Evolutionary conservation across 2,888 invertebrate genomes (phyloP), one percentile per base, ranked within the genome.

Genomic region (Rapana venosa): DNA sequence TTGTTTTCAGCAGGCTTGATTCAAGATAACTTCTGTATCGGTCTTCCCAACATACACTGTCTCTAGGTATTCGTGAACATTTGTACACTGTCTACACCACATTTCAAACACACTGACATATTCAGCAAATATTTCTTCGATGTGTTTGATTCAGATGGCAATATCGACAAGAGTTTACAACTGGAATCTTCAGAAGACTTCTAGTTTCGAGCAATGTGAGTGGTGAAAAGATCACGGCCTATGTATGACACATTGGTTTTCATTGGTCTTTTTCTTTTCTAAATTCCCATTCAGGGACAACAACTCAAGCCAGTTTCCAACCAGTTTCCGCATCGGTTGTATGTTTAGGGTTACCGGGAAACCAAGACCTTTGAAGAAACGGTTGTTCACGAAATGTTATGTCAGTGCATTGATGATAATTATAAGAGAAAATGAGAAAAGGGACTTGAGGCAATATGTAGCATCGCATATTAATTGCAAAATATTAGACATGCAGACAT

Each of bases 271-370:
- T 61, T 85, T 85, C 13, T n/a, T 30, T 22, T 85, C 32, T 32
- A 26, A 2, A 17, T 35, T 35, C 20, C 32, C 13, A 15, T 32
- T 58, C 32, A 88, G 47, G 88, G 58, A 61, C n/a, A 58, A 26
- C 35, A 81, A 88, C 88, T 83, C 83, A n/a, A n/a, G n/a, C n/a
- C n/a, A n/a, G n/a, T n/a, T 36, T 13, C 61, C 15, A 8, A 22
- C 22, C 47, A 47, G 47, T 47, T 47, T 47, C 47, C 47, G 47
- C 47, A 47, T 47, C 47, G 47, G 47, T 47, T 47, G 47, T 47
- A 47, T 47, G 47, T 47, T 47, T 47, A 8, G 47, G 47, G 47
- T 47, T 47, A 47, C 47, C 47, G 47, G 47, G 47, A 47, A 47
- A 47, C 47, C 47, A 47, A 47, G 47, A 47, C 47, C 47, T 47